A percentile compares a stretch with the other conserved stretches of the same genome.
These are phyloP conservation scores for Drosophila sp. DNA, from an alignment of 1,140 invertebrate genomes.

Conservation along the genomic window DNA sequence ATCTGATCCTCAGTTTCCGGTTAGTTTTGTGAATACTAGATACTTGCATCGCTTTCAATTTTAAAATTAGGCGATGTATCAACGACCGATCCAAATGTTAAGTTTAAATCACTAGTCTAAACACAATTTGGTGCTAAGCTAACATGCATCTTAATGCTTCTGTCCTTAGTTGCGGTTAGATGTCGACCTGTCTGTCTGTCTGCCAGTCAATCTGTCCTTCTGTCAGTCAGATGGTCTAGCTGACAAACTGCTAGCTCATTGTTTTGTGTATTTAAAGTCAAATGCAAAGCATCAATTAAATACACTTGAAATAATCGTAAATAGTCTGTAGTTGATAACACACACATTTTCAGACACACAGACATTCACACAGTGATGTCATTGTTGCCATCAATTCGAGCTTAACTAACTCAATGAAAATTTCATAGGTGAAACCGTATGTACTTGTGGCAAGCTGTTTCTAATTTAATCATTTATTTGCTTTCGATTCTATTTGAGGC, in stretches of 20 bases:
- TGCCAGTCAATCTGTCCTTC: neutral
- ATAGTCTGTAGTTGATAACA: constrained; percentile 23
- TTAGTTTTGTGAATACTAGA: no score
- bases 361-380: neutral
- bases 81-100: no score
- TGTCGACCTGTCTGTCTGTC: no score
- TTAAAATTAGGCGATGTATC: no score
- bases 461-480: constrained; percentile 57
- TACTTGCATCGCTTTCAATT: no score
- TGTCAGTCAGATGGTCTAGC: neutral
- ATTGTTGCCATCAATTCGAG: constrained; percentile 42
- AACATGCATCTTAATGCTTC: constrained; percentile 10
- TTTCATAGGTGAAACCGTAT: constrained; percentile 19
- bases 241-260: constrained; percentile 1
- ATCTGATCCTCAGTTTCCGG: no score
- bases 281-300: constrained; percentile 56
- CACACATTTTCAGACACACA: neutral
- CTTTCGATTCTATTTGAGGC: constrained; percentile 36
- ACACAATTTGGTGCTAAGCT: constrained; percentile 31
- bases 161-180: neutral
- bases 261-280: constrained; percentile 52
- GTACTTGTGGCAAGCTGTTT: constrained; percentile 33
- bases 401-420: constrained; percentile 40
- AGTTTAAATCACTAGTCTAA: no score
- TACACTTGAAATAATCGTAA: constrained; percentile 59